phyloP scores from a whole-genome alignment of 1,140 invertebrate species.

The Catajapyx aquilonaris region DNA sequence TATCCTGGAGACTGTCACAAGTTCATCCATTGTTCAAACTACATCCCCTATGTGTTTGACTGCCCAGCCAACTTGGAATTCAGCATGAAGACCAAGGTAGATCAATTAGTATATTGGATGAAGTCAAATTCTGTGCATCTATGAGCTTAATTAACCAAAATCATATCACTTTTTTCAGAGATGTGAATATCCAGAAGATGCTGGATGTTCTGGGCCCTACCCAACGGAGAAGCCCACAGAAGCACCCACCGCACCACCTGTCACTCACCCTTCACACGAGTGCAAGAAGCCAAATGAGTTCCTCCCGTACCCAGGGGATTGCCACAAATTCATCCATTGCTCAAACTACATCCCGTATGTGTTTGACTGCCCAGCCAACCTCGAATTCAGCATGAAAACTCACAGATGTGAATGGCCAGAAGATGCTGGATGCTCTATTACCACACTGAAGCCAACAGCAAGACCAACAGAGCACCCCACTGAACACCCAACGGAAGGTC shows the following conservation, averaged over 20 bases:
- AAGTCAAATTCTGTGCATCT: too few relatives aligned
- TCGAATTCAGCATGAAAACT: conserved; percentile 11
- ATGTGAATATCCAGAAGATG: background rate
- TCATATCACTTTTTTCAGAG: too few relatives aligned
- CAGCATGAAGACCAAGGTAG: background rate
- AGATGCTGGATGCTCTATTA: too few relatives aligned
- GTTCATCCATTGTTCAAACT: background rate
- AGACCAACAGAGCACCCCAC: too few relatives aligned
- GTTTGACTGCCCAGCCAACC: conserved; percentile 9
- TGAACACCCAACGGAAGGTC: too few relatives aligned
- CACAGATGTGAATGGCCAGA: too few relatives aligned
- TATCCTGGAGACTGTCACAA: background rate
- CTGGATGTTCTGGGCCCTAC: background rate
- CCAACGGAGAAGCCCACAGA: background rate
- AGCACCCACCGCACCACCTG: background rate
- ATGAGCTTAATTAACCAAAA: too few relatives aligned
- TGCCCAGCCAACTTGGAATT: background rate
- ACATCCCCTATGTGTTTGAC: background rate
- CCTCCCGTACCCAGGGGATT: conserved; percentile 10
- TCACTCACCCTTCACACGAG: background rate
- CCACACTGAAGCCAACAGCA: background rate
- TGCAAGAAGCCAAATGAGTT: background rate
- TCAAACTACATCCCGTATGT: conserved; percentile 7
- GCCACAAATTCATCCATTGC: conserved; percentile 10
- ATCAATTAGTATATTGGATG: too few relatives aligned